phyloP scores from a whole-genome alignment of 2,797 vertebrate species.

The Sus cebifrons region DNA sequence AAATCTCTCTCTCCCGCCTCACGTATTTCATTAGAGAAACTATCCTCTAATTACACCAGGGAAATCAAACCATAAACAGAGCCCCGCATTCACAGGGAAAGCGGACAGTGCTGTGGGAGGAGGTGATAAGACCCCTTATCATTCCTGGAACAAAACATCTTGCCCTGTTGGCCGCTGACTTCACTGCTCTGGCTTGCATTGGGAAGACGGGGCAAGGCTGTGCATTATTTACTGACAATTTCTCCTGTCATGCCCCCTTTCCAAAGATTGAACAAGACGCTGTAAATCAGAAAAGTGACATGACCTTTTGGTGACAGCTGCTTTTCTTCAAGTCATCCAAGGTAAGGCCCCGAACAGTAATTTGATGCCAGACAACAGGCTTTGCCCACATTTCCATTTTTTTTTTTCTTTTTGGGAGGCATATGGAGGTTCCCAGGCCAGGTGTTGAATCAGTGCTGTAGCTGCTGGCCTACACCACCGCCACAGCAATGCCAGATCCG shows the following conservation, averaged over 20 bases:
- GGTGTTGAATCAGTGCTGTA: too few species aligned
- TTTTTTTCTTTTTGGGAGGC: neutral
- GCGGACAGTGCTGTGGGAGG: neutral
- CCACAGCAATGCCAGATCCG: too few species aligned
- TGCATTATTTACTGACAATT: rapidly evolving
- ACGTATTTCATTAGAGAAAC: neutral
- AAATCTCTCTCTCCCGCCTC: neutral
- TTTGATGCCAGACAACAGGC: rapidly evolving
- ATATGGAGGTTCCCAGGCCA: too few species aligned
- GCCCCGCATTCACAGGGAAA: neutral
- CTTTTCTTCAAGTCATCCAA: conserved; percentile 31
- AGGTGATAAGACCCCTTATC: neutral
- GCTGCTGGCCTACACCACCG: too few species aligned
- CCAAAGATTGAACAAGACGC: conserved; percentile 48
- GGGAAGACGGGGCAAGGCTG: neutral
- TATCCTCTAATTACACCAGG: neutral
- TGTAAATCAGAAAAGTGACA: neutral
- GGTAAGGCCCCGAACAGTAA: rapidly evolving
- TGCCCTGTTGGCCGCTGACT: neutral
- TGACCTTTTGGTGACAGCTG: neutral
- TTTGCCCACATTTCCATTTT: neutral
- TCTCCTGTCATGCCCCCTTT: neutral
- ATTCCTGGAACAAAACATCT: neutral
- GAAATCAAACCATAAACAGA: conserved; percentile 63
- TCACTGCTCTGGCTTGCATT: neutral